Base-by-base conservation (phyloP, 2,797 vertebrate genomes). In the Sebastes itinus region DNA sequence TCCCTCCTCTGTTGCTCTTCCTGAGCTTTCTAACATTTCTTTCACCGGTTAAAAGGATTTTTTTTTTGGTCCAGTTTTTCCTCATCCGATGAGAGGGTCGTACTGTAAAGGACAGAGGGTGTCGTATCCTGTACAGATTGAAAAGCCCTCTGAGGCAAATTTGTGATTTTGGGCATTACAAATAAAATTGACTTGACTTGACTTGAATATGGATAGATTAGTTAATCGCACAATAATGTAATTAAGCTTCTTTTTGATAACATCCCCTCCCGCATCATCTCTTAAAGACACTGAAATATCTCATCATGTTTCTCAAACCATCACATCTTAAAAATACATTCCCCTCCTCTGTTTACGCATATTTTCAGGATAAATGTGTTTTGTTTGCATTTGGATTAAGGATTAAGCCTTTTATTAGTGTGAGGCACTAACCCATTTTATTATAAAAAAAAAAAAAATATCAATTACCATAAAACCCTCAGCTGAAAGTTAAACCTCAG, bases 401-500 rank as follows among this genome's bases (percentile, higher is more conserved):
- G 42, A 74, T 69, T 88, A 72, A 73, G 54, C 30, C 55, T 81
- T 74, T 64, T 72, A 76, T 68, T 70, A n/a, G 6, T 27, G 35
- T 28, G 28, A 77, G 52, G 23, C 49, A 30, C 72, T 16, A 61
- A 60, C 61, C 13, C 33, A 35, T 55, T 78, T 72, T 63, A 78
- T 46, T 59, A 32, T 54, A 6, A 6, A 20, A 78, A 78, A 28
- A 33, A 33, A n/a, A 13, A 1, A 62, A 0, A 18, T 9, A 76
- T 82, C 58, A 74, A 83, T 87, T 84, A 81, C n/a, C 70, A 68
- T 81, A 77, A 82, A 83, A 80, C 52, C 80, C 69, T 49, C 23
- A 64, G 59, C 77, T 84, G 69, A 78, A 88, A 86, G 60, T 76
- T 81, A 87, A 85, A 85, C 55, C 77, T 83, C 49, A 32, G 60